Evolutionary conservation across 2,797 vertebrate genomes (phyloP).

Genomic region (Tadarida brasiliensis): DNA sequence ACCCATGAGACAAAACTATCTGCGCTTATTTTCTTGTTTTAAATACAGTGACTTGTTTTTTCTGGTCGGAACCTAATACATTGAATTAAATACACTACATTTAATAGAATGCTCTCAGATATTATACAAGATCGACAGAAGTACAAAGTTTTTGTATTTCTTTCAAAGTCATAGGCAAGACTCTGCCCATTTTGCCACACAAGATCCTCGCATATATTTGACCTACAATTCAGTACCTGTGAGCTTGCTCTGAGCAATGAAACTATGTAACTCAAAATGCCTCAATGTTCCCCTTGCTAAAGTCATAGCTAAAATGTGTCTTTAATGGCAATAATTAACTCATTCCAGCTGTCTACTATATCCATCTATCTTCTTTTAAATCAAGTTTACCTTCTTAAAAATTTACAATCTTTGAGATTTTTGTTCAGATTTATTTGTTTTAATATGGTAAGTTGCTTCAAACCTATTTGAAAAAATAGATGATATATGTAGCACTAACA

Average conservation of each 20-base stretch:
- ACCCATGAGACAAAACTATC: background rate
- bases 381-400: background rate
- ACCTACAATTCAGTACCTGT: background rate
- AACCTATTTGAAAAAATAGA: background rate
- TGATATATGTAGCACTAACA: background rate
- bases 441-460: background rate
- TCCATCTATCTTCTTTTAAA: conserved; percentile 37
- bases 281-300: background rate
- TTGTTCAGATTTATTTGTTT: background rate
- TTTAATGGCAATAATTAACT: background rate
- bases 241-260: background rate
- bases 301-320: background rate
- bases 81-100: background rate
- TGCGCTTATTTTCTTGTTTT: background rate
- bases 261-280: background rate
- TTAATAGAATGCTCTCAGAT: background rate
- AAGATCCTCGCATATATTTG: background rate
- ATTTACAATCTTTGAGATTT: background rate
- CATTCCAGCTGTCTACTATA: background rate
- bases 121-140: background rate
- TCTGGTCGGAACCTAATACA: background rate
- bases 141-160: background rate
- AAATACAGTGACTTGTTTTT: background rate
- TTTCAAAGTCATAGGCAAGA: conserved; percentile 33
- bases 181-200: background rate